Conservation (phyloP, 2,888 invertebrate genomes). For the Ormia ochracea region DNA sequence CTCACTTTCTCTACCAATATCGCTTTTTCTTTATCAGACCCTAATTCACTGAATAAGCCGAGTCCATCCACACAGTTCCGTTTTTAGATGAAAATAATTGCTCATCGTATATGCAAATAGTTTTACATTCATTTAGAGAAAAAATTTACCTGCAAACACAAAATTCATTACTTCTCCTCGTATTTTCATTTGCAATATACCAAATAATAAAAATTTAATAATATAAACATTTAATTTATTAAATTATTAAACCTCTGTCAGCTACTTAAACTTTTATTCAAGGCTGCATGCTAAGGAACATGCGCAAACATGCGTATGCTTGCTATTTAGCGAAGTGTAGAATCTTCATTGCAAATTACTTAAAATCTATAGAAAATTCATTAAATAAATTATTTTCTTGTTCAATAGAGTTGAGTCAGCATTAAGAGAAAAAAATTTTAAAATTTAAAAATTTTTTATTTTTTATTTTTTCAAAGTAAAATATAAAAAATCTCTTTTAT, state of each 20-base stretch:
- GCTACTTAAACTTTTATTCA: background rate
- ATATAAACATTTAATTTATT: conserved; percentile 5
- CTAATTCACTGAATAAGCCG: too few species aligned
- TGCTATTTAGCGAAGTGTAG: background rate
- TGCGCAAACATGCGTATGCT: background rate
- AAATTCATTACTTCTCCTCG: background rate
- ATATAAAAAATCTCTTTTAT: background rate
- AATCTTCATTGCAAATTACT: background rate
- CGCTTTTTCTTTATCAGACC: too few species aligned
- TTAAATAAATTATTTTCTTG: background rate
- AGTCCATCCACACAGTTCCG: too few species aligned
- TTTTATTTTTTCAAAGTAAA: background rate
- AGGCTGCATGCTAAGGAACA: background rate
- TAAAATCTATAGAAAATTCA: conserved; percentile 10
- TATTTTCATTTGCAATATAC: too few species aligned
- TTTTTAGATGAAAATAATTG: too few species aligned
- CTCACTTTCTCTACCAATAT: too few species aligned
- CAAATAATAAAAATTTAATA: background rate
- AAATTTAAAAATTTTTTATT: too few species aligned
- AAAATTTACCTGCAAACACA: too few species aligned
- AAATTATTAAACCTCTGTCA: background rate
- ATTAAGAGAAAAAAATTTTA: background rate
- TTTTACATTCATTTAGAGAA: too few species aligned
- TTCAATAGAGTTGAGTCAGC: background rate
- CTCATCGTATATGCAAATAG: too few species aligned